phyloP scores from a whole-genome alignment of 2,888 invertebrate species.

The Philonicus albiceps region DNA sequence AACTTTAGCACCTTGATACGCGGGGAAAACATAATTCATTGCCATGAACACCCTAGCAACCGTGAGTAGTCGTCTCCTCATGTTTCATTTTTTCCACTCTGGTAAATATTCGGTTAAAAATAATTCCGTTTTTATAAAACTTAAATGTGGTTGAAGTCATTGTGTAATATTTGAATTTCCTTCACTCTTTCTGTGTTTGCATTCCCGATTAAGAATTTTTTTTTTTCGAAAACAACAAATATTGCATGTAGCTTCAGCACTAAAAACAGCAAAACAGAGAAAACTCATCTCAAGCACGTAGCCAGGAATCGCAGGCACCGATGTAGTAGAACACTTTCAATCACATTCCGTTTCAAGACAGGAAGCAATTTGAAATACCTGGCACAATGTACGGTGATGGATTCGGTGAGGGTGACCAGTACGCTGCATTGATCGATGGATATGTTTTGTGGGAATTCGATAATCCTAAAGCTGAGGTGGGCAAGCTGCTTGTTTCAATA shows the following conservation, averaged over 20 bases:
- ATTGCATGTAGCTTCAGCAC: background rate
- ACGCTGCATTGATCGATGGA: conserved; percentile 83
- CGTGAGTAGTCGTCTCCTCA: background rate
- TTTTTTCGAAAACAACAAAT: background rate
- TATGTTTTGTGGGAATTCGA: conserved; percentile 65
- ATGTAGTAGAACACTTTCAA: background rate
- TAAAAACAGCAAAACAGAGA: background rate
- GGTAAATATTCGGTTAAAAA: background rate
- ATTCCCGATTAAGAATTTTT: background rate
- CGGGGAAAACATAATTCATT: background rate
- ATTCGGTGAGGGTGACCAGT: conserved; percentile 83
- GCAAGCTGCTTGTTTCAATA: background rate
- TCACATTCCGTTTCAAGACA: background rate
- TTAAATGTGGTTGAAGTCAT: background rate
- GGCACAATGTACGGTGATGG: conserved; percentile 82
- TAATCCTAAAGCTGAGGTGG: background rate
- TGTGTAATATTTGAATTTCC: background rate
- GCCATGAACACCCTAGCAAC: conserved; percentile 13
- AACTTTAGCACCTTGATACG: background rate
- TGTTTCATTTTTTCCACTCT: conserved; percentile 13
- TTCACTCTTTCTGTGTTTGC: background rate
- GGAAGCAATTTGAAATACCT: conserved; percentile 66
- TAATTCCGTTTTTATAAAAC: background rate
- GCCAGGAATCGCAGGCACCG: background rate
- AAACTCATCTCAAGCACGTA: background rate